Base-by-base conservation (phyloP, 2,888 invertebrate genomes). In the Barypeithes pellucidus region DNA sequence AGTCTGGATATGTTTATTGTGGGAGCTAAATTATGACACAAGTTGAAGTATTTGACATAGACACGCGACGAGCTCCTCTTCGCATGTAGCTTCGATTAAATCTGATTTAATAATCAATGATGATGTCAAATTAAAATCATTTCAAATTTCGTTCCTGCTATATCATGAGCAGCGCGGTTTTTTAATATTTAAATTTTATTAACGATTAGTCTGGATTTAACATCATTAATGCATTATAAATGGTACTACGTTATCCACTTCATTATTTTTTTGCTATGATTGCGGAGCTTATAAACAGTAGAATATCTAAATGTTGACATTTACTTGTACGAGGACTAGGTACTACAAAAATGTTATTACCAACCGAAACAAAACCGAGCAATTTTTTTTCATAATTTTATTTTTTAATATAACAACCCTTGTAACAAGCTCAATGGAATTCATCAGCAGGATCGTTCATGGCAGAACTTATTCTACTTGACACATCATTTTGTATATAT, bases 51-150 rank as follows among this genome's bases (percentile, higher is more conserved):
- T 75, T 72, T 72, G 75, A 72, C 67, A 59, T 36, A 62, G 60
- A 67, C 75, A 75, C 68, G 75, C 75, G 61, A 75, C 59, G 70
- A 61, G 59, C 47, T 43, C 54, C 54, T 72, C 71, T 67, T 67
- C 39, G 47, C 75, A 67, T 75, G 75, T 75, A 68, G 72, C 41
- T 60, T 71, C 75, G 63, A 72, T 75, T 68, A 75, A 72, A 71
- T 67, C 59, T 72, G 72, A 63, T 71, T 72, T 71, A 71, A 72
- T 68, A 75, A 75, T 71, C 71, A 63, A 72, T 72, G 71, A 75
- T 75, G 72, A 67, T 75, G 75, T 75, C 75, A 67, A 75, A 72
- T 75, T 75, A 75, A 72, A 71, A 75, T 75, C 75, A 36, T 62
- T 67, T 75, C 71, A 71, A 67, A 75, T 75, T 72, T 75, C 52